These are phyloP conservation scores for Salarias fasciatus DNA, from an alignment of 2,797 vertebrate genomes.

Conservation along the genomic window DNA sequence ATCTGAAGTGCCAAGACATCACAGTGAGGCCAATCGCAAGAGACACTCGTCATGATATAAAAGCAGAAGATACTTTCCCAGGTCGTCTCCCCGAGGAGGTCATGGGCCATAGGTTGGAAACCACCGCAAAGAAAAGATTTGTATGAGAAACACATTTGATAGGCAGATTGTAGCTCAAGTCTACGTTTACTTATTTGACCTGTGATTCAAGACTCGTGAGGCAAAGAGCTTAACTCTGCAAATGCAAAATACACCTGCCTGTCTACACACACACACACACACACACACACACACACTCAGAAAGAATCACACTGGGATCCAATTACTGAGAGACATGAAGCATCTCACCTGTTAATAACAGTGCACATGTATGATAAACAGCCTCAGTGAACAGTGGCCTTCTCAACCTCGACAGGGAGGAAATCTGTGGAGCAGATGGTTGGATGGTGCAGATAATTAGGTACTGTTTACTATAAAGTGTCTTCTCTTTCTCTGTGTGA, in stretches of 20 bases:
- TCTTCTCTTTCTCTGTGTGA: slow-evolving; percentile 17
- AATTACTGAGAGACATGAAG: slow-evolving; percentile 72
- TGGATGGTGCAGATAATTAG: slow-evolving; percentile 63
- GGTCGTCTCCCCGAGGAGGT: too few species aligned
- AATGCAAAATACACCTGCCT: slow-evolving; percentile 38
- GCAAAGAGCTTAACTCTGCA: slow-evolving; percentile 31
- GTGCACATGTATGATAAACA: slow-evolving; percentile 68
- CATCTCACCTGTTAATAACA: slow-evolving; percentile 69
- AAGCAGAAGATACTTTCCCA: too few species aligned
- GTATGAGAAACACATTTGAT: slow-evolving; percentile 7
- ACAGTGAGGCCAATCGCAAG: too few species aligned
- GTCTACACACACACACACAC: slow-evolving; percentile 13
- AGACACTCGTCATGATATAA: too few species aligned
- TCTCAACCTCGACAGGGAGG: slow-evolving; percentile 47
- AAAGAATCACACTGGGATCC: slow-evolving; percentile 49
- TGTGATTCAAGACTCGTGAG: slow-evolving; percentile 35
- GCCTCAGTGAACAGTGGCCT: slow-evolving; percentile 62
- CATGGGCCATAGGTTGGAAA: too few species aligned
- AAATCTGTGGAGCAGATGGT: slow-evolving; percentile 55
- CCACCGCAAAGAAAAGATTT: too few species aligned
- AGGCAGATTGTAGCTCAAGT: slow-evolving; percentile 10
- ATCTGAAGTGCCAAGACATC: too few species aligned
- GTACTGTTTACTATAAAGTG: slow-evolving; percentile 43
- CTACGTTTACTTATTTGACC: slow-evolving; percentile 19
- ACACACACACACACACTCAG: slow-evolving; percentile 9